A percentile compares a stretch with the other conserved stretches of the same genome.
Conservation (phyloP, 1,140 invertebrate genomes). For the Nylanderia fulva region DNA sequence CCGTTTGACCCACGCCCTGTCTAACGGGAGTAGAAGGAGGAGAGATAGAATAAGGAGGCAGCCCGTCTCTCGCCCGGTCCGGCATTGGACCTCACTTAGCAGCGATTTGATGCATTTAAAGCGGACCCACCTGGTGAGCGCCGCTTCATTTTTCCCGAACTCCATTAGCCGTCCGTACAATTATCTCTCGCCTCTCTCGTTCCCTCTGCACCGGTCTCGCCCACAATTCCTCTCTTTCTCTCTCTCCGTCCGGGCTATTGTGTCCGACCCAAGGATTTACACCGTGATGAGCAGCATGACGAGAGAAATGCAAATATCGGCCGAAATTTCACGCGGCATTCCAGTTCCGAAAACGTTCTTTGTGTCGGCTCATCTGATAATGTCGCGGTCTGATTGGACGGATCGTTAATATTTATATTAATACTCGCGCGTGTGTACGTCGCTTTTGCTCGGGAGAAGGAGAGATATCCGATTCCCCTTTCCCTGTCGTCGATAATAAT, state of each 20-base stretch:
- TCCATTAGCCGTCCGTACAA: conserved; percentile 77
- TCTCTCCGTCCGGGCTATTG: conserved; percentile 28
- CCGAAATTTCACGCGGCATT: conserved; percentile 65
- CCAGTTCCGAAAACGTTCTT: conserved; percentile 33
- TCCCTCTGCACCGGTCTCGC: neutral
- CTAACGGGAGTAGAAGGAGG: conserved; percentile 19
- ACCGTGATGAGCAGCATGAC: conserved; percentile 63
- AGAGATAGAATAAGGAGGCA: conserved; percentile 49
- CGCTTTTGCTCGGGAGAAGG: neutral
- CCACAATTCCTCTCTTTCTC: conserved; percentile 26
- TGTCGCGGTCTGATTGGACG: conserved; percentile 24
- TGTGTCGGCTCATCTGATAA: conserved; percentile 17
- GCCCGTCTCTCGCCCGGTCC: conserved; percentile 76
- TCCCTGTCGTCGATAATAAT: neutral
- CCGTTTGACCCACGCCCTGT: conserved; percentile 71
- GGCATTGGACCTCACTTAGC: conserved; percentile 69
- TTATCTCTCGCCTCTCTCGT: conserved; percentile 68
- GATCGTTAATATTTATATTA: conserved; percentile 50
- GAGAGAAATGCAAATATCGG: conserved; percentile 72
- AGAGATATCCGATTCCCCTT: neutral
- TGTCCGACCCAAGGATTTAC: conserved; percentile 55
- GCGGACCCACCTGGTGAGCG: conserved; percentile 77
- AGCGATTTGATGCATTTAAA: conserved; percentile 78
- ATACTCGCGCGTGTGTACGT: conserved; percentile 4
- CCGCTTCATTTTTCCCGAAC: conserved; percentile 71